These are phyloP conservation scores for Tachypleus tridentatus DNA, from an alignment of 1,140 invertebrate species.

Conservation along the genomic window DNA sequence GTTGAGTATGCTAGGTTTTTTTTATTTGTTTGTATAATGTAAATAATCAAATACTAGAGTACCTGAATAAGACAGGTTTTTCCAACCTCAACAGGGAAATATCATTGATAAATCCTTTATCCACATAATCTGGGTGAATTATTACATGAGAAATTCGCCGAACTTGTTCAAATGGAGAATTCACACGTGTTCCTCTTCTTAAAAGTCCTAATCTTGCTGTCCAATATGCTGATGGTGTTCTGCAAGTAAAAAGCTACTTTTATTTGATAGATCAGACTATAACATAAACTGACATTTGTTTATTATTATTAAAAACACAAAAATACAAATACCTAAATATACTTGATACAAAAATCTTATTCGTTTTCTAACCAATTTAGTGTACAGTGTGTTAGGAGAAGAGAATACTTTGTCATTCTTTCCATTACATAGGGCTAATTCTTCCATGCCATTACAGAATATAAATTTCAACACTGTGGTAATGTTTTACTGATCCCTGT, in stretches of 20 bases:
- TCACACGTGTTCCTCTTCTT: conserved; percentile 51
- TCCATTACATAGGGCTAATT: too few species aligned
- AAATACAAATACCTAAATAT: too few species aligned
- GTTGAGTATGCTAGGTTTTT: background rate
- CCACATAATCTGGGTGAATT: conserved; percentile 59
- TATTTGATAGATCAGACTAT: background rate
- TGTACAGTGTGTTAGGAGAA: too few species aligned
- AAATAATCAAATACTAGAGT: background rate
- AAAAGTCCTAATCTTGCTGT: conserved; percentile 60
- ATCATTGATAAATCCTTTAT: conserved; percentile 66
- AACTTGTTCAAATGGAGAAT: conserved; percentile 59
- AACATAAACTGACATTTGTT: background rate
- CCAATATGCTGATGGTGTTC: conserved; percentile 61
- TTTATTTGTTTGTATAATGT: too few species aligned
- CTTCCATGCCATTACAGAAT: too few species aligned
- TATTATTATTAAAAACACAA: too few species aligned
- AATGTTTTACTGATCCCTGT: too few species aligned
- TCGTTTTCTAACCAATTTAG: too few species aligned
- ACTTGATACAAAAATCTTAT: too few species aligned
- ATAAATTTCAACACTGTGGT: too few species aligned
- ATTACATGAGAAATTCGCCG: conserved; percentile 47
- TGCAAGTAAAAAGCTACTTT: conserved; percentile 29
- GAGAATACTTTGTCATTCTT: too few species aligned
- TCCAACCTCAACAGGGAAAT: conserved; percentile 55
- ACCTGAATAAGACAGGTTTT: conserved; percentile 46